Base-by-base conservation (phyloP, 2,113 vertebrate genomes). In the Sapajus apella region DNA sequence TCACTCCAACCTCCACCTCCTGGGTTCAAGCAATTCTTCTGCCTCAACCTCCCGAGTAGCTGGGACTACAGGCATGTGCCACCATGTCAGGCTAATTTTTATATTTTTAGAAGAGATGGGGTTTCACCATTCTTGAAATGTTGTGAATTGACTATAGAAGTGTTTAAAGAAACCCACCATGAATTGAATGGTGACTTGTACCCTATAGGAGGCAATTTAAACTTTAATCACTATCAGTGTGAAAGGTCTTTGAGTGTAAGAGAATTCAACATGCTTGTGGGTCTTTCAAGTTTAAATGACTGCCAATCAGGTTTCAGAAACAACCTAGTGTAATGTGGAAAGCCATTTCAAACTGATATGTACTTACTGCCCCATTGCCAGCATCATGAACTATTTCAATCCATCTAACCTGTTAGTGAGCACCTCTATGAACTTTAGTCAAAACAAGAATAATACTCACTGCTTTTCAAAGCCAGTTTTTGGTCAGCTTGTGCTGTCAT, bases 211-310 rank as follows among this genome's bases (percentile, higher is more conserved):
- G 23, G 50, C 64, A 89, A 97, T 97, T 97, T 98, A 96, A 97
- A 97, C 82, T 96, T 98, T 96, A 97, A 97, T 94, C 72, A 90
- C 70, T 72, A 97, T 95, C 82, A 90, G 70, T 77, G 79, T 96
- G 91, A 96, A 96, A 91, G 83, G 94, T 96, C 6, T 7, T 87
- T 97, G 96, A 96, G 91, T 98, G 97, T 98, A 97, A 97, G 96
- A 82, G 64, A 95, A 87, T 95, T 97, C 83, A 91, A 70, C 86
- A 93, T 91, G 83, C 95, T 97, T 97, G 89, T 90, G 80, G 64
- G 50, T 96, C 91, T 97, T 97, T 97, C 95, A 96, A 97, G 94
- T 97, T 96, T 96, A 97, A 97, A 94, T 97, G 94, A 97, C 89
- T 98, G 96, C 68, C 66, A 97, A 96, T 95, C 90, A 95, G 86